Evolutionary conservation across 1,140 invertebrate species (phyloP), one percentile per base, ranked within the genome.

Genomic region (Drosophila pseudoobscura): DNA sequence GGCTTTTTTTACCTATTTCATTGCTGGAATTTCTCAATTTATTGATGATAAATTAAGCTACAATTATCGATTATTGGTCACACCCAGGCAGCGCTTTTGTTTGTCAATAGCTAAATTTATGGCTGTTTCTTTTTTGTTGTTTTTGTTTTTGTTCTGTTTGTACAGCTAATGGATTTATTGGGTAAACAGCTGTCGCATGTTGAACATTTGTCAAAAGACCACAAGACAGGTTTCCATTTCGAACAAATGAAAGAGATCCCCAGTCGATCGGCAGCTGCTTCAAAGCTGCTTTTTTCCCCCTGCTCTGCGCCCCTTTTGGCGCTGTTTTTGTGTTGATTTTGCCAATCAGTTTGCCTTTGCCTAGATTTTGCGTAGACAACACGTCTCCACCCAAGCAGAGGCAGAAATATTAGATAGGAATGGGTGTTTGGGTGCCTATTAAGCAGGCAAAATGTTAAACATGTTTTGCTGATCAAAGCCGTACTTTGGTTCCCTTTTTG

Each of bases 91-190:
- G 43, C 47, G 71, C 59, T 43, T 55, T 73, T 73, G 70, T 75
- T 84, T 69, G 68, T 77, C 80, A 66, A 85, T 84, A 74, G 68
- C 62, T 56, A 61, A 85, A 83, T 75, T 75, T 78, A 72, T 78
- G 17, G 17, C 17, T 1, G 17, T 17, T 17, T 17, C 75, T 62
- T 64, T 57, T 26, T 15, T 24, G 24, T 69, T 31, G 17, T 17
- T 17, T 17, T 17, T 55, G 46, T 46, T 49, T 63, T 73, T 55
- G 45, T 71, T 47, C 55, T 82, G 65, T 85, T 85, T 85, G 69
- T 61, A 75, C 78, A 82, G 82, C 78, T 87, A 87, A 87, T 87
- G 82, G 83, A 87, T 87, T 87, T 87, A 87, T 87, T 88, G 70
- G 75, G 82, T 87, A 87, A 87, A 87, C 78, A 87, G 74, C 69